Conservation (phyloP, 2,888 invertebrate species). For the Carcina quercana region DNA sequence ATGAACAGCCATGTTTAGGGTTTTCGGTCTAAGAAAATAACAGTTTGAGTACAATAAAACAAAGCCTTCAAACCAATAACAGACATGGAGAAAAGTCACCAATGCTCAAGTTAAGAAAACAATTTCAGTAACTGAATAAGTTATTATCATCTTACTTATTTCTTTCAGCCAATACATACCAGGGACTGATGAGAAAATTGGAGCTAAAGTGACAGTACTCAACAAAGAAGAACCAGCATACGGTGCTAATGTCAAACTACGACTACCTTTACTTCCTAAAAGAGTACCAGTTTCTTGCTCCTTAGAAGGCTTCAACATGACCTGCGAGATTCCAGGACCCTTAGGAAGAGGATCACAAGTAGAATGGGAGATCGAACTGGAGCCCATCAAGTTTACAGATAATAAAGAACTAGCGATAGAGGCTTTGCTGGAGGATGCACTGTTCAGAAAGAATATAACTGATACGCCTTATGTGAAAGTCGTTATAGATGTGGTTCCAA, state of each 20-base stretch:
- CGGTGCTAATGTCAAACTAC: slow-evolving; percentile 42
- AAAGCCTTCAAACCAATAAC: no score
- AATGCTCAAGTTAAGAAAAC: no score
- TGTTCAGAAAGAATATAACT: slow-evolving; percentile 37
- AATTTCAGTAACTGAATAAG: no score
- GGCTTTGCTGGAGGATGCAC: slow-evolving; percentile 37
- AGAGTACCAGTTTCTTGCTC: slow-evolving; percentile 48
- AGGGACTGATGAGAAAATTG: slow-evolving; percentile 41
- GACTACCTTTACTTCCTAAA: slow-evolving; percentile 41
- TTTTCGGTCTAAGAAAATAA: no score
- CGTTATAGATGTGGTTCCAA: slow-evolving; percentile 31
- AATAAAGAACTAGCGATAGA: slow-evolving; percentile 28
- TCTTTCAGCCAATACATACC: slow-evolving; percentile 46
- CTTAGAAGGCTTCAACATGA: slow-evolving; percentile 36
- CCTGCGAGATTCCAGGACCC: slow-evolving; percentile 47
- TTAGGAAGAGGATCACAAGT: slow-evolving; percentile 36
- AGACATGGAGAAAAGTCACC: no score
- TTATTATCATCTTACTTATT: no score
- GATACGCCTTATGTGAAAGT: slow-evolving; percentile 26
- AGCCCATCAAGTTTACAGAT: slow-evolving; percentile 28
- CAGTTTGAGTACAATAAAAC: no score
- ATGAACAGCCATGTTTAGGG: no score
- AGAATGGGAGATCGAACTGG: slow-evolving; percentile 51
- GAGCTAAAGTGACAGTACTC: slow-evolving; percentile 38
- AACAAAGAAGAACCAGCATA: slow-evolving; percentile 60